Base-by-base conservation (phyloP, 2,113 vertebrate species). In the Halcyon malimbica region DNA sequence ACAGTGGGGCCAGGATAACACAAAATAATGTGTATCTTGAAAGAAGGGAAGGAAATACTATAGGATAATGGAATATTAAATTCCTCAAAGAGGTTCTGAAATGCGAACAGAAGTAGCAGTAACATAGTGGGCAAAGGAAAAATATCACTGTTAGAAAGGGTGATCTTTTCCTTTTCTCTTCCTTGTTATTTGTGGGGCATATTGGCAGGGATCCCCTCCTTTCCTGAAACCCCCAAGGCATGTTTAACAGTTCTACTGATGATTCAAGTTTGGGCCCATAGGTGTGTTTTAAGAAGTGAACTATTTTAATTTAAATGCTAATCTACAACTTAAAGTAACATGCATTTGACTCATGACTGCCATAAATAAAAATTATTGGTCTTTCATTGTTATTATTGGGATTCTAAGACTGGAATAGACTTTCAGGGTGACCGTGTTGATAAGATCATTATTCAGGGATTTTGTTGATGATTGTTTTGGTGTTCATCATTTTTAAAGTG, bases 291-390 rank as follows among this genome's bases (percentile, higher is more conserved):
- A 64, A 78, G 54, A 94, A 87, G 62, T 39, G 8, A 91, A 53
- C 20, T 53, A 39, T 37, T 93, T 94, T 82, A 91, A 93, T 71
- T 87, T 89, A 91, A 96, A 84, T 57, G 73, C 10, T 79, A 90
- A 94, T 44, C 2, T 44, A 24, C 33, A 87, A 60, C 35, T 51
- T 89, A 68, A 88, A 92, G 92, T 76, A 12, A 24, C 29, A 44
- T 48, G 6, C 6, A 35, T 75, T 92, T 91, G 29, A 16, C 35
- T 95, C 29, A 71, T 89, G 46, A 51, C n/a, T 75, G 16, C 16
- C 29, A 56, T 81, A 92, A 77, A 75, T 83, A 96, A 74, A 83
- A 77, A 71, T 75, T 81, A 57, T 54, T 76, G 10, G 9, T 57
- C 53, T 90, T 90, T 56, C 28, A 24, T 39, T 75, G 54, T 51